phyloP scores from a whole-genome alignment of 2,113 vertebrate genomes.

The Myodes glareolus region DNA sequence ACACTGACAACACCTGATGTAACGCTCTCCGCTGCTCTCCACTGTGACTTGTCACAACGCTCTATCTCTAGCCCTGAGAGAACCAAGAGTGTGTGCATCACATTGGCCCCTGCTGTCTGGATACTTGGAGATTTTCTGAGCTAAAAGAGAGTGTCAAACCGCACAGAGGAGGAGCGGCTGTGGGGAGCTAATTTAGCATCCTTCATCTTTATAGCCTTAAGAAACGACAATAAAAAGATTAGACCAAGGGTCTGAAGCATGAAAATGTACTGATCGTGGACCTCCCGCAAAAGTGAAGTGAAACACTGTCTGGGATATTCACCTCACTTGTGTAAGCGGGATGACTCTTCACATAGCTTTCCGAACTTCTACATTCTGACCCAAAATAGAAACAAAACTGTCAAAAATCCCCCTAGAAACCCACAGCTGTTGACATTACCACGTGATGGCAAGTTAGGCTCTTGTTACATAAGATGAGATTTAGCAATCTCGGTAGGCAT shows the following conservation, averaged over 20 bases:
- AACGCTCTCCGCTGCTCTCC: background rate
- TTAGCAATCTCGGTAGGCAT: background rate
- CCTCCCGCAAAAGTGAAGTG: slow-evolving; percentile 68
- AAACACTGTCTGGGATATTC: slow-evolving; percentile 33
- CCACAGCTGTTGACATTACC: background rate
- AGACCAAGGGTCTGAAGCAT: background rate
- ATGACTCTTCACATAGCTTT: background rate
- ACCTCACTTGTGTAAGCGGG: slow-evolving; percentile 18
- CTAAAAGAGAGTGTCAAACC: background rate
- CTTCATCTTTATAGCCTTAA: background rate
- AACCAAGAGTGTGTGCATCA: background rate
- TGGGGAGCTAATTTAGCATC: slow-evolving; percentile 3
- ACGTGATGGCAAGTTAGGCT: background rate
- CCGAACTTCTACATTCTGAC: slow-evolving; percentile 47
- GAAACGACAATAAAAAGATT: slow-evolving; percentile 34
- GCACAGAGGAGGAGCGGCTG: background rate
- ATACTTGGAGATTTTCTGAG: background rate
- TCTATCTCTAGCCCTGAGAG: background rate
- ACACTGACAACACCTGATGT: background rate
- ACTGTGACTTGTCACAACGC: background rate
- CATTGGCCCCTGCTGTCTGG: background rate
- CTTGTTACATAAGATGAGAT: background rate
- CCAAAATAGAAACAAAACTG: slow-evolving; percentile 51
- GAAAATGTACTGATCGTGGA: background rate
- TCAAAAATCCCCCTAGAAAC: slow-evolving; percentile 61